A percentile compares a stretch with the other conserved stretches of the same genome.
Evolutionary conservation across 2,113 vertebrate genomes (phyloP).

Genomic region (Mandrillus leucophaeus): DNA sequence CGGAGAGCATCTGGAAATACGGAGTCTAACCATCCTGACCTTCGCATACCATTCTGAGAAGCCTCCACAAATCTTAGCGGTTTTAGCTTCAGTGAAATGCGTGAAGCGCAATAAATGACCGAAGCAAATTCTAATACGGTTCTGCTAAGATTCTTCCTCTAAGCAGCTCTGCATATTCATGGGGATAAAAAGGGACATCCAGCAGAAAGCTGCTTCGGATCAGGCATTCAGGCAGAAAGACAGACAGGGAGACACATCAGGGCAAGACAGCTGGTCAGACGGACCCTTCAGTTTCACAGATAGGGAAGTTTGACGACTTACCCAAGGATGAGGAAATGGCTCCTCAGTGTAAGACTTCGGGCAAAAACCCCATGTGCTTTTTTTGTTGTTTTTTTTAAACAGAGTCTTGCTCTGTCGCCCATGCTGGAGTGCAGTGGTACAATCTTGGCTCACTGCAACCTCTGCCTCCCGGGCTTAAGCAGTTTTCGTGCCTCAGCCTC

Average conservation of each 20-base stretch:
- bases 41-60: background rate
- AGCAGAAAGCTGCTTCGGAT: background rate
- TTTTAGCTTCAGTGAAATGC: background rate
- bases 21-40: too few relatives aligned
- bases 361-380: fast-evolving
- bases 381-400: too few relatives aligned
- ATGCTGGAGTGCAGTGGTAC: too few relatives aligned
- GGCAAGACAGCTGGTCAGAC: background rate
- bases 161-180: background rate
- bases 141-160: background rate
- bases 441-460: too few relatives aligned
- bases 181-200: background rate
- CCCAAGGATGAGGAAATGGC: background rate
- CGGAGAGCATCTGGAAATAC: fast-evolving
- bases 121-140: background rate
- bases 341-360: fast-evolving
- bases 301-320: background rate
- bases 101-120: too few relatives aligned
- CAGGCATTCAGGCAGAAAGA: background rate
- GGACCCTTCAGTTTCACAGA: fast-evolving
- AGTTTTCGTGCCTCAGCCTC: too few relatives aligned
- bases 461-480: too few relatives aligned
- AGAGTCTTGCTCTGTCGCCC: too few relatives aligned
- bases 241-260: background rate
- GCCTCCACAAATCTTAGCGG: background rate